Evolutionary conservation across 2,797 vertebrate species (phyloP).

Genomic region (Falco novaeseelandiae): DNA sequence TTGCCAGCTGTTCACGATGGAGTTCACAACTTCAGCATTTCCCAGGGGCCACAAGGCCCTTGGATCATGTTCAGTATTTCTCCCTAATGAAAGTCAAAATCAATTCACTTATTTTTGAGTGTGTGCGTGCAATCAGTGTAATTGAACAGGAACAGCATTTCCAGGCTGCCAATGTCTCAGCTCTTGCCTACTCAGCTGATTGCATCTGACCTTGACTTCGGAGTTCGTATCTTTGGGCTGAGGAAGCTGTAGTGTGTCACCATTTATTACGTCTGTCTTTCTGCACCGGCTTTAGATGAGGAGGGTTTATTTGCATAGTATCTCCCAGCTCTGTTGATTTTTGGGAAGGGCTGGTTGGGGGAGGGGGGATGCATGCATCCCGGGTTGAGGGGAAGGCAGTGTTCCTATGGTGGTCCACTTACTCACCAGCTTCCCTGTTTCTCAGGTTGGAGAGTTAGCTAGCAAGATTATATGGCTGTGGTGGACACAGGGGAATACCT

Average conservation of each 20-base stretch:
- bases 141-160: not conserved
- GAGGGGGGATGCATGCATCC: not conserved
- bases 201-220: not conserved
- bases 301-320: not conserved
- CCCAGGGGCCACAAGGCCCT: not conserved
- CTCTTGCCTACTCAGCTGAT: conserved; percentile 14
- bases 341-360: not conserved
- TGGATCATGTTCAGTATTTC: not conserved
- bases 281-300: not conserved
- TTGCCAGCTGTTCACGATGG: not conserved
- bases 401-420: not conserved
- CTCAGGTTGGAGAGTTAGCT: not conserved
- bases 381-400: fast-evolving
- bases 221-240: not conserved
- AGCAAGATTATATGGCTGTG: not conserved
- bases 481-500: not conserved
- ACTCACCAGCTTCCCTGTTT: not conserved
- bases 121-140: not conserved
- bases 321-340: not conserved
- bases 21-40: not conserved
- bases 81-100: conserved; percentile 10
- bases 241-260: not conserved
- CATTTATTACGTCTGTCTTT: not conserved
- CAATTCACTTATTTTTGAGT: not conserved
- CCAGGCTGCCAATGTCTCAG: not conserved